These are phyloP conservation scores for Phoxinus phoxinus DNA, from an alignment of 2,113 vertebrate species.

Conservation along the genomic window DNA sequence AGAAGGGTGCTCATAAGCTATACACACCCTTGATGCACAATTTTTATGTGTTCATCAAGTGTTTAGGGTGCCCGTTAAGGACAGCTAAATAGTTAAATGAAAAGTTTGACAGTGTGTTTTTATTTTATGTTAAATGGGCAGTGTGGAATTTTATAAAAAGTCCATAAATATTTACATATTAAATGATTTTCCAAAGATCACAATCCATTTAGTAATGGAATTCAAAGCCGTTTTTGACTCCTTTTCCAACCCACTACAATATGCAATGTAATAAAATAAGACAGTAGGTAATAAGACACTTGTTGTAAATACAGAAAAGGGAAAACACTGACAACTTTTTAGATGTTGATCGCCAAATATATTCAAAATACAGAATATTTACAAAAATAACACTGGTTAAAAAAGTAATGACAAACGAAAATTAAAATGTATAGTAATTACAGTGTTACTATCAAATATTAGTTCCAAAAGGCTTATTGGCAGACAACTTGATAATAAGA, in stretches of 20 bases:
- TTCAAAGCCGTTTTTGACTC: not conserved
- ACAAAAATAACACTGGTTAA: conserved; percentile 28
- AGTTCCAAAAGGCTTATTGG: conserved; percentile 1
- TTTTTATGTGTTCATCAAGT: no score
- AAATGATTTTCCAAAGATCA: not conserved
- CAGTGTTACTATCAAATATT: conserved; percentile 10
- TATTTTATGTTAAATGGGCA: not conserved
- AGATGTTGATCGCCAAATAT: conserved; percentile 11
- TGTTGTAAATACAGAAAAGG: not conserved
- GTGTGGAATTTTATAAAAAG: not conserved
- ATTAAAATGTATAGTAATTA: conserved; percentile 1
- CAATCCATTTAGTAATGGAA: not conserved
- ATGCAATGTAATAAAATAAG: not conserved
- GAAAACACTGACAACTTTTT: not conserved
- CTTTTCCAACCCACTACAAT: not conserved
- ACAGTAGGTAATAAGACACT: not conserved
- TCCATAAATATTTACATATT: not conserved
- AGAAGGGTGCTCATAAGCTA: no score
- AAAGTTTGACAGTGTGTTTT: not conserved
- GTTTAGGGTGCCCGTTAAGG: no score
- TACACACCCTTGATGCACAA: no score
- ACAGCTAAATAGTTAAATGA: not conserved
- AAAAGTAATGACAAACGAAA: not conserved
- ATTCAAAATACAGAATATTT: conserved; percentile 35
- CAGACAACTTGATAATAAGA: not conserved